Base-by-base conservation (phyloP, 2,113 vertebrate genomes). In the Cynoglossus semilaevis region DNA sequence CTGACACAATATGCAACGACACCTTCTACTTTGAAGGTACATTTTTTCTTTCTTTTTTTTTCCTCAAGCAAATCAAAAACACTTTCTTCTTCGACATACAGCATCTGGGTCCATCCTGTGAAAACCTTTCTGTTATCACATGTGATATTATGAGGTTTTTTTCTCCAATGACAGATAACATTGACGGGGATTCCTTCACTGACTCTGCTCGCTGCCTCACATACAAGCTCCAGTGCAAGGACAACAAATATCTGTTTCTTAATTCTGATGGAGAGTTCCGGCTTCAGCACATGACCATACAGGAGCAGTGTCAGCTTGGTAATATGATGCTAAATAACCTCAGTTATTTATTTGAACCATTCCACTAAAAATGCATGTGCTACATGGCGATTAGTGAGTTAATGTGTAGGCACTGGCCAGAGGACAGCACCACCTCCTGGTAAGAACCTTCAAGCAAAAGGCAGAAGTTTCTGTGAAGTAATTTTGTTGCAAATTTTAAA, bases 21-120 rank as follows among this genome's bases (percentile, higher is more conserved):
- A 22, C 18, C 41, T 72, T 84, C 51, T 74, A 47, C 51, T 85
- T 84, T 61, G 0, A 9, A 50, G 75, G 86, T 86, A 76, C 58
- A 22, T 7, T 1, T 1, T 1, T 18, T 50, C 51, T 59, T 0
- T n/a, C n/a, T n/a, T n/a, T n/a, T n/a, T n/a, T n/a, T n/a, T n/a
- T n/a, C n/a, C n/a, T n/a, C n/a, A n/a, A n/a, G n/a, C n/a, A n/a
- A n/a, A n/a, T n/a, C n/a, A n/a, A n/a, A n/a, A n/a, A n/a, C n/a
- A n/a, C n/a, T n/a, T n/a, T n/a, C n/a, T n/a, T n/a, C n/a, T n/a
- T n/a, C n/a, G n/a, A n/a, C n/a, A n/a, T n/a, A n/a, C n/a, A n/a
- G n/a, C n/a, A n/a, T n/a, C n/a, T n/a, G n/a, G n/a, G n/a, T n/a
- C n/a, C n/a, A n/a, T n/a, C n/a, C n/a, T n/a, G n/a, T n/a, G n/a